A percentile compares a stretch with the other conserved stretches of the same genome.
phyloP scores from a whole-genome alignment of 2,113 vertebrate species.

The Bombycilla garrulus region DNA sequence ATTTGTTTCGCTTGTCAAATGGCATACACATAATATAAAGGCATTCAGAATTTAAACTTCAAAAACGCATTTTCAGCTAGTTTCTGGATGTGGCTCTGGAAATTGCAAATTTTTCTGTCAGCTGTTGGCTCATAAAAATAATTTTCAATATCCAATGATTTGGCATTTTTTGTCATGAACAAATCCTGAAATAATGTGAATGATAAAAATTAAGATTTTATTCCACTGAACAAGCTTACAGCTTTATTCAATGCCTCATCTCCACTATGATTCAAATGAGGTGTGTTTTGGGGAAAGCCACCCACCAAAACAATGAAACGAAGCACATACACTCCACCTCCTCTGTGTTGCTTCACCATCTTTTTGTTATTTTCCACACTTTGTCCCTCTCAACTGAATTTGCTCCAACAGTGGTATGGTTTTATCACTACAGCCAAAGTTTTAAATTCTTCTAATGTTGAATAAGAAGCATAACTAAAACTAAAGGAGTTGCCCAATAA shows the following conservation, averaged over 20 bases:
- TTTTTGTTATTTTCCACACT: neutral
- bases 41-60: neutral
- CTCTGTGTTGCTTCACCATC: neutral
- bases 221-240: neutral
- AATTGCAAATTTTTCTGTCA: neutral
- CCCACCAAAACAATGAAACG: neutral
- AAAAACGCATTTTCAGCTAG: neutral
- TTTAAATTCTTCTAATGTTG: neutral
- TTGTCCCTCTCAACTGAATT: neutral
- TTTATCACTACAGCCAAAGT: neutral
- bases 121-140: neutral
- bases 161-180: neutral
- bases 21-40: neutral
- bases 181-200: neutral
- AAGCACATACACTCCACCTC: neutral
- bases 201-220: neutral
- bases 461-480: neutral
- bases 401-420: neutral
- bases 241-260: neutral
- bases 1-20: neutral
- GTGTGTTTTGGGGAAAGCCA: neutral
- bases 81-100: neutral
- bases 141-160: neutral
- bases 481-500: neutral
- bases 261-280: neutral